These are phyloP conservation scores for Chaetogeoica ovagalla DNA, from an alignment of 2,888 invertebrate species.

Conservation along the genomic window DNA sequence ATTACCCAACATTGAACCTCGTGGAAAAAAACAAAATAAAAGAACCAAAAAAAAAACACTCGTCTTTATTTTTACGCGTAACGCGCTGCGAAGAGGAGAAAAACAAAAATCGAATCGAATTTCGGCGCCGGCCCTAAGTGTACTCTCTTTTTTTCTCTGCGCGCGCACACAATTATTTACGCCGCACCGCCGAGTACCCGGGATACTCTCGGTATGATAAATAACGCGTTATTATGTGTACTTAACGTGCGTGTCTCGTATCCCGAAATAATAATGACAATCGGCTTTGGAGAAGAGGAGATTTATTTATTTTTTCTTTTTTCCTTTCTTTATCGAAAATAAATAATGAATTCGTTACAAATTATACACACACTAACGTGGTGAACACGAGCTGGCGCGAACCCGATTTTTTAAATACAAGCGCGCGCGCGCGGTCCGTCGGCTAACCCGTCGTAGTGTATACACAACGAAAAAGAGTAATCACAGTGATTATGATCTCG, in stretches of 20 bases:
- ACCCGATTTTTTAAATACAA: neutral
- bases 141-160: neutral
- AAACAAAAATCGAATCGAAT: slow-evolving; percentile 15
- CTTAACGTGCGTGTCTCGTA: neutral
- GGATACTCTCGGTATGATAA: too few relatives aligned
- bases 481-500: slow-evolving; percentile 47
- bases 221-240: neutral
- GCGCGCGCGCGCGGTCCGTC: neutral
- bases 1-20: too few relatives aligned
- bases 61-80: too few relatives aligned
- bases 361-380: neutral
- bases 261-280: slow-evolving; percentile 14
- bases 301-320: neutral
- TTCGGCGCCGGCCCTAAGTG: slow-evolving; percentile 22
- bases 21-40: too few relatives aligned
- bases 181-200: neutral
- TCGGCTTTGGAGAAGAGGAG: neutral
- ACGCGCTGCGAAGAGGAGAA: neutral
- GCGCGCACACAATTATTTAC: too few relatives aligned
- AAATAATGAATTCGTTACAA: slow-evolving; percentile 34
- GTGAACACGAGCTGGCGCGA: neutral
- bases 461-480: slow-evolving; percentile 42
- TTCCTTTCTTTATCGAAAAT: neutral
- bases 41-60: too few relatives aligned
- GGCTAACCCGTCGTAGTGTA: slow-evolving; percentile 14